Conservation (phyloP, 2,888 invertebrate genomes). For the Agonopterix alstromeriana region DNA sequence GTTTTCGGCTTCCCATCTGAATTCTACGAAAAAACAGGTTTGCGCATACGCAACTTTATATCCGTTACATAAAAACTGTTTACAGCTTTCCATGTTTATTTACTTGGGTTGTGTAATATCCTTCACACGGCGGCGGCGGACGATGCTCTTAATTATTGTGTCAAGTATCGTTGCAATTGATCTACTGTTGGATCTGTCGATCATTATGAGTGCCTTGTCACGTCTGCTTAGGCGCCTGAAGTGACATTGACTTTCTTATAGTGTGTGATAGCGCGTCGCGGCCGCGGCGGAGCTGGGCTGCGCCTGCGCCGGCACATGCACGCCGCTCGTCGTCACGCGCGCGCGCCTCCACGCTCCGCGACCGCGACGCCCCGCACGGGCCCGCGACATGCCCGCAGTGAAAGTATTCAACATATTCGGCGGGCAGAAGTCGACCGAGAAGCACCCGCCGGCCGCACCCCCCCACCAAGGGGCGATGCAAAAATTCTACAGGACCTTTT, state of each 20-base stretch:
- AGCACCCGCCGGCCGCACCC: constrained; percentile 44
- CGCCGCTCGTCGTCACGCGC: constrained; percentile 64
- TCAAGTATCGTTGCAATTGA: not conserved
- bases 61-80: constrained; percentile 10
- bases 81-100: constrained; percentile 8
- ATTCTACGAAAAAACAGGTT: constrained; percentile 6
- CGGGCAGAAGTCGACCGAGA: constrained; percentile 72
- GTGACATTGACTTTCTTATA: constrained; percentile 73
- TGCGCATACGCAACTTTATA: constrained; percentile 5
- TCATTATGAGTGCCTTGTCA: constrained; percentile 43
- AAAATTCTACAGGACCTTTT: constrained; percentile 73
- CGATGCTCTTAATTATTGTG: constrained; percentile 1
- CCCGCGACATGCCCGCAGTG: constrained; percentile 74
- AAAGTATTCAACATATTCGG: constrained; percentile 75
- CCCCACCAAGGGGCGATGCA: constrained; percentile 58
- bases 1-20: constrained; percentile 5
- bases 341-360: constrained; percentile 65
- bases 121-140: not conserved
- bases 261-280: constrained; percentile 42
- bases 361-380: constrained; percentile 57
- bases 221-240: constrained; percentile 37
- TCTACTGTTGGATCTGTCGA: constrained; percentile 14
- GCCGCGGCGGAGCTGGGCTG: constrained; percentile 12
- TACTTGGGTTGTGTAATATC: constrained; percentile 4
- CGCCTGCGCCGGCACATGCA: constrained; percentile 49